These are phyloP conservation scores for Marisa cornuarietis DNA, from an alignment of 1,140 invertebrate genomes.

Conservation along the genomic window DNA sequence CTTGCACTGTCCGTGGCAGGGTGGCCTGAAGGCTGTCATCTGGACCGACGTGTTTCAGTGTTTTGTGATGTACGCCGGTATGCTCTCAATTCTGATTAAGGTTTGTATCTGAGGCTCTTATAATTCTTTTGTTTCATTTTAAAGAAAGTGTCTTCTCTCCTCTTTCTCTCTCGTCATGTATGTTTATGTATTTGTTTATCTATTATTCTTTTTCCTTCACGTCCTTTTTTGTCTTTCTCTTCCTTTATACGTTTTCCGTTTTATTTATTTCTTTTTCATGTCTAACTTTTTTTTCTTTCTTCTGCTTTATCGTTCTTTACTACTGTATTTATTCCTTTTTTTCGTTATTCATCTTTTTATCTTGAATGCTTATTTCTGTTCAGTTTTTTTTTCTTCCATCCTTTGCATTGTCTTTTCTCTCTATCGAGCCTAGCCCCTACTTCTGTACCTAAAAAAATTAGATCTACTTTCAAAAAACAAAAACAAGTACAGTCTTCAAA, in stretches of 20 bases:
- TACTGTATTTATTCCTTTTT: neutral
- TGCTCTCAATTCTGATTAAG: constrained; percentile 77
- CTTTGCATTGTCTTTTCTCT: neutral
- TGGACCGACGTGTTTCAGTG: constrained; percentile 89
- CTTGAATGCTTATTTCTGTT: neutral
- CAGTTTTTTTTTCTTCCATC: neutral
- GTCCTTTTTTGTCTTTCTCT: neutral
- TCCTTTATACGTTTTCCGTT: neutral
- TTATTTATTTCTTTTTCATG: too few species aligned
- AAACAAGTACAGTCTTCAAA: too few species aligned
- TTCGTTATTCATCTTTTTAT: neutral
- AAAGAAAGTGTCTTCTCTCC: neutral
- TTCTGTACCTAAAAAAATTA: too few species aligned
- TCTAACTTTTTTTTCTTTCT: too few species aligned
- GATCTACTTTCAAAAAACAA: too few species aligned
- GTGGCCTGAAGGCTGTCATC: constrained; percentile 93
- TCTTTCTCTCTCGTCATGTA: constrained; percentile 4
- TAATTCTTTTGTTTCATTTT: neutral
- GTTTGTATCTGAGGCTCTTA: neutral
- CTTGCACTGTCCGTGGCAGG: constrained; percentile 67
- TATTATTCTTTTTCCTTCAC: neutral
- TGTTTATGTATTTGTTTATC: neutral
- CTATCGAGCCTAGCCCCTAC: neutral
- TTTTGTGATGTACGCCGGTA: constrained; percentile 83
- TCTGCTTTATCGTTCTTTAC: neutral